Percentiles rank a stretch among this genome's conserved stretches.
phyloP scores from a whole-genome alignment of 2,113 vertebrate genomes.

The Takifugu bimaculatus region DNA sequence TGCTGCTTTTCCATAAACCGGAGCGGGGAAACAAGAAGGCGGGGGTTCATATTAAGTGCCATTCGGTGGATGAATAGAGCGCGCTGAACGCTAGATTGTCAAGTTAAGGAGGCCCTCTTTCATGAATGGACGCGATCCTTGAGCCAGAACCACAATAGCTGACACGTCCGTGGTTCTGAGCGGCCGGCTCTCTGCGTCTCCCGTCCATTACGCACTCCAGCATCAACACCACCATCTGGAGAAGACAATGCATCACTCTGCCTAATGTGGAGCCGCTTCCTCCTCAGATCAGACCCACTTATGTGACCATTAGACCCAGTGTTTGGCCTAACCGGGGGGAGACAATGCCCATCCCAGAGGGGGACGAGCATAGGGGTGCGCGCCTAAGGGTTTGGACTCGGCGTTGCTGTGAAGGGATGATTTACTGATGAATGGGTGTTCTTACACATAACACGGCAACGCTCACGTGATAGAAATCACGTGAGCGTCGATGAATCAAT shows the following conservation, averaged over 20 bases:
- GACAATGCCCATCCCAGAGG: neutral
- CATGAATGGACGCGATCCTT: constrained; percentile 6
- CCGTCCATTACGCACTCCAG: constrained; percentile 25
- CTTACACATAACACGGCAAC: neutral
- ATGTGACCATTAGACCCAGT: constrained; percentile 48
- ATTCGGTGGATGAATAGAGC: constrained; percentile 5
- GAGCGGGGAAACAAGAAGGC: constrained; percentile 1
- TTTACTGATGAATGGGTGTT: too few species aligned
- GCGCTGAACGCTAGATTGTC: neutral
- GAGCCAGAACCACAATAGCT: constrained; percentile 2
- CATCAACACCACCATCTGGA: constrained; percentile 18
- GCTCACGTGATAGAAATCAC: neutral
- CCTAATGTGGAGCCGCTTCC: constrained; percentile 50
- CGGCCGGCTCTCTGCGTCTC: constrained; percentile 11
- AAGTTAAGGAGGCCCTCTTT: neutral
- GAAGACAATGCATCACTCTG: constrained; percentile 24
- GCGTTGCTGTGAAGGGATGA: too few species aligned
- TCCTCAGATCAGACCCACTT: constrained; percentile 25
- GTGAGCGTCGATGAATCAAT: constrained; percentile 1
- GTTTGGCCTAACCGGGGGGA: constrained; percentile 10
- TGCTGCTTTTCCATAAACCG: neutral
- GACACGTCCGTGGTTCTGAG: neutral
- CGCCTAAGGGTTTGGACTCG: constrained; percentile 38
- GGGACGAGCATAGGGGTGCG: constrained; percentile 8
- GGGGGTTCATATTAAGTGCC: neutral